phyloP scores from a whole-genome alignment of 2,797 vertebrate species.

The Telmatherina bonti region DNA sequence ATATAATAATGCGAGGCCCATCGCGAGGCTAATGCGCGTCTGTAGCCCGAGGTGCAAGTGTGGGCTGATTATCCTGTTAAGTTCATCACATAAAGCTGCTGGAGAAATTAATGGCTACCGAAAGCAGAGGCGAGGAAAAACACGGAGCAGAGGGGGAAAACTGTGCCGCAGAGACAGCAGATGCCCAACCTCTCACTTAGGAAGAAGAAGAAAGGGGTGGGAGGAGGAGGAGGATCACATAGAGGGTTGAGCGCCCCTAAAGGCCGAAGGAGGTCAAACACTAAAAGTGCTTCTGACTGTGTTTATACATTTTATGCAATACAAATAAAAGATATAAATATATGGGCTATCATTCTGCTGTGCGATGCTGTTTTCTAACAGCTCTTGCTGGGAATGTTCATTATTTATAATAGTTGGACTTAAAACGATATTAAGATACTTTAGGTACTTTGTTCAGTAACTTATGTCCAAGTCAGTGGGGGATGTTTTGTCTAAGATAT shows the following conservation, averaged over 20 bases:
- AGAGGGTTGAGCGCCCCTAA: constrained; percentile 55
- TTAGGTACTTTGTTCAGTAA: background rate
- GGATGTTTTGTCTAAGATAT: background rate
- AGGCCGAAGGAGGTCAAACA: constrained; percentile 39
- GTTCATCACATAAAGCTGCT: constrained; percentile 77
- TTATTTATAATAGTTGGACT: background rate
- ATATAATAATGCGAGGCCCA: constrained; percentile 63
- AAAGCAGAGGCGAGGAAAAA: constrained; percentile 21
- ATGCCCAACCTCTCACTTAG: constrained; percentile 65
- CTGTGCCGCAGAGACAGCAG: constrained; percentile 5
- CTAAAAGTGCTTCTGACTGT: background rate
- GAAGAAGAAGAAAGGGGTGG: constrained; percentile 46
- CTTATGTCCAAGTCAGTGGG: background rate
- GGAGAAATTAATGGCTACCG: constrained; percentile 64
- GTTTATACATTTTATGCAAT: background rate
- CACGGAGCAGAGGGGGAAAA: background rate
- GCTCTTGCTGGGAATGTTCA: background rate
- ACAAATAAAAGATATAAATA: background rate
- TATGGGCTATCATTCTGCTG: background rate
- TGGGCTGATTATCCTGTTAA: constrained; percentile 74
- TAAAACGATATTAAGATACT: background rate
- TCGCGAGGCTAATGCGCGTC: constrained; percentile 52
- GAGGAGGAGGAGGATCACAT: constrained; percentile 10
- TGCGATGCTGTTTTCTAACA: background rate
- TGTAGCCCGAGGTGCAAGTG: constrained; percentile 66